phyloP scores from a whole-genome alignment of 2,113 vertebrate genomes.

The Neodontobutis hainanensis region DNA sequence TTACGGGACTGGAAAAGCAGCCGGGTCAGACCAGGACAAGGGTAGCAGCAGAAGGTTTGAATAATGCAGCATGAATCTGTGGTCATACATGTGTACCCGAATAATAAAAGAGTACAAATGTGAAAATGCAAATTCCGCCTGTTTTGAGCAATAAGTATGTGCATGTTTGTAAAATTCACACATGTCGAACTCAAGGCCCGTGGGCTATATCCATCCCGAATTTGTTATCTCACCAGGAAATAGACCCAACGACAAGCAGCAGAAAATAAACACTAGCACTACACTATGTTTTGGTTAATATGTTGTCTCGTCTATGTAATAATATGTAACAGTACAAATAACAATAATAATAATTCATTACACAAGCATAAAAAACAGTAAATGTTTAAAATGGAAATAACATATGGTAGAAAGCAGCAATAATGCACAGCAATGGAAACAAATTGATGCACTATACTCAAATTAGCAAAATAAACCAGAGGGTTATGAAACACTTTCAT shows the following conservation, averaged over 20 bases:
- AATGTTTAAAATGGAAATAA: too few relatives aligned
- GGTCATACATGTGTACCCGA: slow-evolving; percentile 5
- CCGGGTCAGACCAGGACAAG: slow-evolving; percentile 31
- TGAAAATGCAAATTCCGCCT: background rate
- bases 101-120: slow-evolving; percentile 4
- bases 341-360: too few relatives aligned
- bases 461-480: too few relatives aligned
- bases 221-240: background rate
- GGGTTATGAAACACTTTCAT: too few relatives aligned
- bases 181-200: slow-evolving; percentile 4
- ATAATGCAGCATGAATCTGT: slow-evolving; percentile 30
- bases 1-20: slow-evolving; percentile 5
- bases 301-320: too few relatives aligned
- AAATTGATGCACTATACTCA: too few relatives aligned
- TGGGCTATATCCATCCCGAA: background rate
- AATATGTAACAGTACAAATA: too few relatives aligned
- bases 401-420: too few relatives aligned
- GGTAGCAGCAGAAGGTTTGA: slow-evolving; percentile 32
- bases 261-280: background rate
- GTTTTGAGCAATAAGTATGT: background rate
- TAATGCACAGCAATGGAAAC: too few relatives aligned
- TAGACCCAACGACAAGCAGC: background rate
- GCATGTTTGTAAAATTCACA: background rate
- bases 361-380: too few relatives aligned
- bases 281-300: too few relatives aligned